These are phyloP conservation scores for Trididemnum nubilum DNA, from an alignment of 23 tunicate genomes.

Conservation along the genomic window DNA sequence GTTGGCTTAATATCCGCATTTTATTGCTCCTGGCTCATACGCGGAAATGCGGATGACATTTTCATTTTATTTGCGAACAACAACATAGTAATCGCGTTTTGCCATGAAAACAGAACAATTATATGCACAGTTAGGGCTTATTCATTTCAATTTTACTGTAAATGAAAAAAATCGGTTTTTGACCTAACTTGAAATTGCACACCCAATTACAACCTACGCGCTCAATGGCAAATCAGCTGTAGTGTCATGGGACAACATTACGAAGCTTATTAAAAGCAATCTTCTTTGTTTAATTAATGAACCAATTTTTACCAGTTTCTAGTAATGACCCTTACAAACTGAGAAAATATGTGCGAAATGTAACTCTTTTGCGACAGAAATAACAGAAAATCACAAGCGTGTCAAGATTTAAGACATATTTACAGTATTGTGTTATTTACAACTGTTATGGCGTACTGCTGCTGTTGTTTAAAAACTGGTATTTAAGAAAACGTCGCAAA, in stretches of 20 bases:
- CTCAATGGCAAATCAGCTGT: too few species aligned
- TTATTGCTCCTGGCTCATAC: not conserved
- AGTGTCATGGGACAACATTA: too few species aligned
- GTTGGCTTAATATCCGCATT: not conserved
- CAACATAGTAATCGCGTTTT: not conserved
- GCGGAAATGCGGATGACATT: conserved; percentile 16
- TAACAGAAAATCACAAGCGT: too few species aligned
- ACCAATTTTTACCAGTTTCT: not conserved
- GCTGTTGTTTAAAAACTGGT: too few species aligned
- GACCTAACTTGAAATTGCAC: not conserved
- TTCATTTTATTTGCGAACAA: not conserved
- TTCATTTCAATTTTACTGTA: not conserved
- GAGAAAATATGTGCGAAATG: not conserved
- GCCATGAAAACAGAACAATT: not conserved
- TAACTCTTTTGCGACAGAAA: too few species aligned
- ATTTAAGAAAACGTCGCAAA: too few species aligned
- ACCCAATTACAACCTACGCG: not conserved
- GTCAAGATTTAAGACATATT: too few species aligned
- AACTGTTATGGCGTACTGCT: too few species aligned
- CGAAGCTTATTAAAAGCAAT: too few species aligned
- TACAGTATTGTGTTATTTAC: too few species aligned
- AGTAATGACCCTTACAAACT: not conserved
- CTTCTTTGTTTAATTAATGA: not conserved
- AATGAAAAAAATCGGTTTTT: conserved; percentile 7
- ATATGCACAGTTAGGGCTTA: not conserved